Base-by-base conservation (phyloP, 1,140 invertebrate species). In the Drosophila malerkotliana region DNA sequence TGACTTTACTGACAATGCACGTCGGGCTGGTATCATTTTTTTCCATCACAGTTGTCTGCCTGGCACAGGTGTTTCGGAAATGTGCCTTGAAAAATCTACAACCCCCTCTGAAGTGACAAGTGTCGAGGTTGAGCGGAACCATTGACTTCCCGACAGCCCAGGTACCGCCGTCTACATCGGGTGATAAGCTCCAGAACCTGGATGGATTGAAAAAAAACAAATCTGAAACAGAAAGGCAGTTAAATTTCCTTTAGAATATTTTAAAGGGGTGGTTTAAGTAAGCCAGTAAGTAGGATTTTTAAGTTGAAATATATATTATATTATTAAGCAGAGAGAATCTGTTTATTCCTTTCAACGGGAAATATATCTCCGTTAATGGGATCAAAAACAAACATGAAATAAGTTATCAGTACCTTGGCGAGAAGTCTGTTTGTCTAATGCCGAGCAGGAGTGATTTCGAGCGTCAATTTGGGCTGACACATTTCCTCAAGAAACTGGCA, bases 1-100 rank as follows among this genome's bases (percentile, higher is more conserved):
- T 75, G 37, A 48, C 32, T 34, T 32, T 47, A 52, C 45, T 56
- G 51, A 74, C 69, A 73, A 56, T 56, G 69, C 71, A 51, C 8
- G 8, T 39, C n/a, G 4, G 24, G n/a, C 51, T 52, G 56, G 51
- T 45, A 44, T 51, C 71, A 44, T 74, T 52, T 24, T 7, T 21
- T 24, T 48, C 24, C 12, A 12, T 7, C 39, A 14, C 8, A 26
- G 32, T 24, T 24, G 41, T 68, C 39, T 47, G 39, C 21, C 28
- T 15, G 5, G 8, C 32, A 14, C 63, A 48, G 34, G 63, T 57
- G 51, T 69, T 41, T 30, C 24, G 12, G 12, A 5, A 9, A 44
- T 10, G 9, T 30, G 26, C 24, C 48, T 56, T 69, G 15, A 68
- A 69, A 57, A 59, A 59, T 57, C 18, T 26, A 10, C 44, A 41